Base-by-base conservation (phyloP, 2,888 invertebrate genomes). In the Yponomeuta sedellus region DNA sequence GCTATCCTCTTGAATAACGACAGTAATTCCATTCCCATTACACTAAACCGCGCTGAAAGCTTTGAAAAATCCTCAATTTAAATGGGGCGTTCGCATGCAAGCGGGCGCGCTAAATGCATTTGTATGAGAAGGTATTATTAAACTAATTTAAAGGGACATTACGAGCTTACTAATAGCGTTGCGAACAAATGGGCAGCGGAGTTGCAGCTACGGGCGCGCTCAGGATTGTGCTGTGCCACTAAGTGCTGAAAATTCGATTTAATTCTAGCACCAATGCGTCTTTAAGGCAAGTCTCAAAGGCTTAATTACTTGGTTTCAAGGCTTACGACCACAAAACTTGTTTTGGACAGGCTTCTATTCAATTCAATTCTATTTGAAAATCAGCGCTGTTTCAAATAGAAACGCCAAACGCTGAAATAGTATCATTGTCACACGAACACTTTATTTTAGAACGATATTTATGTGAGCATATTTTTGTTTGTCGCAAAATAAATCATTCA, bases 151-250 rank as follows among this genome's bases (percentile, higher is more conserved):
- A 59, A 61, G 28, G 16, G 28, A 28, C 28, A 61, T 61, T 61
- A 61, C 61, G 28, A 61, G 28, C 61, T 61, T 28, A 28, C 61
- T 61, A 61, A 61, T 61, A 61, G 61, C 61, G n/a, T 61, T 61
- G n/a, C 61, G 61, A 28, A 61, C 61, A 61, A 61, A 61, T 61
- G 61, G 61, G 61, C 28, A 12, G 11, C 61, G 58, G 61, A 61
- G 28, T 28, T 34, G 28, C 61, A 34, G 28, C 59, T 22, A 61
- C 16, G 22, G 61, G 34, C 34, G 34, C 28, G 12, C 10, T 1
- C 28, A n/a, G 25, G 28, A 61, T n/a, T 28, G 61, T 5, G 28
- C 16, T 52, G 44, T 52, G n/a, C 12, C 34, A 61, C 25, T 5
- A 28, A 16, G 28, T 28, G 12, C 6, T 61, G n/a, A 16, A 11